phyloP scores from a whole-genome alignment of 2,888 invertebrate genomes.

The Nineta flava region DNA sequence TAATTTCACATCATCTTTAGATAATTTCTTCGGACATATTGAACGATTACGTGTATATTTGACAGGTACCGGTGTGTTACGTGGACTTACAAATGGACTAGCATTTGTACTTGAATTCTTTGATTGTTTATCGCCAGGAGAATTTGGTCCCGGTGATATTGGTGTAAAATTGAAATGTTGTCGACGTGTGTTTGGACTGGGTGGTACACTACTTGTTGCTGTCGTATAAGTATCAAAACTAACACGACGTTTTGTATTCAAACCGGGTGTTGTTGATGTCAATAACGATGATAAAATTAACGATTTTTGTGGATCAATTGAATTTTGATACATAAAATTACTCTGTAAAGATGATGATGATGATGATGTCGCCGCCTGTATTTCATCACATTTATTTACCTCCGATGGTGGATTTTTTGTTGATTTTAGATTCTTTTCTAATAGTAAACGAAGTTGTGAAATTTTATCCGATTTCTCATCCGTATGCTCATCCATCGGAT shows the following conservation, averaged over 20 bases:
- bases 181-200: slow-evolving; percentile 59
- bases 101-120: slow-evolving; percentile 51
- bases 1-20: neutral
- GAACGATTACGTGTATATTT: slow-evolving; percentile 20
- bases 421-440: slow-evolving; percentile 45
- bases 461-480: slow-evolving; percentile 45
- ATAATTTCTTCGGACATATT: slow-evolving; percentile 11
- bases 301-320: slow-evolving; percentile 16
- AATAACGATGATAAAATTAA: slow-evolving; percentile 22
- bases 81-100: slow-evolving; percentile 70
- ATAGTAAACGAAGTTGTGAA: slow-evolving; percentile 53
- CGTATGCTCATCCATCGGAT: neutral
- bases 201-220: slow-evolving; percentile 35
- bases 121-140: slow-evolving; percentile 36
- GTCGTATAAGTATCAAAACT: slow-evolving; percentile 35
- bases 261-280: slow-evolving; percentile 12
- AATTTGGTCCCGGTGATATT: slow-evolving; percentile 64
- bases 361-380: no score
- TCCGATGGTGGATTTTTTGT: neutral
- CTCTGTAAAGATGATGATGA: neutral
- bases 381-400: neutral
- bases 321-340: neutral
- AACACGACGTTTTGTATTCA: slow-evolving; percentile 30
- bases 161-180: slow-evolving; percentile 76
- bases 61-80: slow-evolving; percentile 50